A percentile compares a stretch with the other conserved stretches of the same genome.
These are phyloP conservation scores for Nylanderia fulva DNA, from an alignment of 1,140 invertebrate species.

Conservation along the genomic window DNA sequence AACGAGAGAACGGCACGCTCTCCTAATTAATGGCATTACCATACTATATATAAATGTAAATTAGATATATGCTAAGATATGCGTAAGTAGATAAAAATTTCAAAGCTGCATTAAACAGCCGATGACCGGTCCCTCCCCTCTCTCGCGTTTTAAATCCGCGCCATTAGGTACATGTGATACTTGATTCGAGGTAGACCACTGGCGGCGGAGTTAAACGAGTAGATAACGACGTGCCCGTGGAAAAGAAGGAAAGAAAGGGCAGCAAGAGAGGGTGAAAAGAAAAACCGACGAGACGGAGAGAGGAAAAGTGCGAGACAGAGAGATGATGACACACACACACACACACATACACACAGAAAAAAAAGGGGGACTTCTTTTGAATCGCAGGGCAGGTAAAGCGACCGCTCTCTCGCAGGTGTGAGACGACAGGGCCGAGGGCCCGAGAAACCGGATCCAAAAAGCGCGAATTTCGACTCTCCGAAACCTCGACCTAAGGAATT, in stretches of 20 bases:
- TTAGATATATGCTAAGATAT: constrained; percentile 47
- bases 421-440: constrained; percentile 27
- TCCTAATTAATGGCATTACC: constrained; percentile 50
- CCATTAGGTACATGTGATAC: constrained; percentile 64
- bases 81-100: constrained; percentile 53
- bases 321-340: constrained; percentile 26
- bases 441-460: constrained; percentile 32
- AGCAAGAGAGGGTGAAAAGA: constrained; percentile 23
- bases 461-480: neutral
- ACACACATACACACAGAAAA: too few relatives aligned
- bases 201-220: constrained; percentile 64
- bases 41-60: constrained; percentile 62
- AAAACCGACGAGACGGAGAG: constrained; percentile 46
- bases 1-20: constrained; percentile 13
- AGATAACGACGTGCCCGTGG: constrained; percentile 66
- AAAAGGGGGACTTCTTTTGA: constrained; percentile 74
- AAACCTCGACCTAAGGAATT: neutral
- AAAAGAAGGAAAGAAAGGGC: constrained; percentile 29
- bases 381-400: constrained; percentile 64
- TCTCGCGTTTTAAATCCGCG: constrained; percentile 49
- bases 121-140: constrained; percentile 38
- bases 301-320: constrained; percentile 25
- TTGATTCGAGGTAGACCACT: constrained; percentile 63
- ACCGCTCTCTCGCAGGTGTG: constrained; percentile 65
- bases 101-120: constrained; percentile 48